phyloP scores from a whole-genome alignment of 2,888 invertebrate species.

The Lypha dubia region DNA sequence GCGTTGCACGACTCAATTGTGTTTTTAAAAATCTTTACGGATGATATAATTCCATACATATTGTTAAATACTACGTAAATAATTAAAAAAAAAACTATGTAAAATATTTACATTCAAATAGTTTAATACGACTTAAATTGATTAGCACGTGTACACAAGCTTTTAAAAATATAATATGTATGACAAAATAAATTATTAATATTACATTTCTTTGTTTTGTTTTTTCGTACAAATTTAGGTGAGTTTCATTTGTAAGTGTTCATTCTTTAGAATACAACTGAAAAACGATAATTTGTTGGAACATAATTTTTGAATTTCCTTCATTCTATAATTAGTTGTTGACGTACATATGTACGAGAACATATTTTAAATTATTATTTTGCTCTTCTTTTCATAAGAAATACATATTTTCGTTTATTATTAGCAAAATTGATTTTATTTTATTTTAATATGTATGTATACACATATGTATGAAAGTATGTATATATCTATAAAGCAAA shows the following conservation, averaged over 20 bases:
- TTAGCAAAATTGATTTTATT: background rate
- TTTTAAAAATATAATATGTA: background rate
- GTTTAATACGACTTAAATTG: slow-evolving; percentile 37
- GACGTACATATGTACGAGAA: too few relatives aligned
- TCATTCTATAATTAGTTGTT: slow-evolving; percentile 8
- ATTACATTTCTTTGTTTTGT: background rate
- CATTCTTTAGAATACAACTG: background rate
- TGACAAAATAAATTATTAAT: slow-evolving; percentile 5
- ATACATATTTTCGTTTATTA: background rate
- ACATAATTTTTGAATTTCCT: slow-evolving; percentile 19
- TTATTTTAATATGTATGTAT: too few relatives aligned
- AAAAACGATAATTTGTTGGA: slow-evolving; percentile 2
- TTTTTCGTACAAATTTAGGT: background rate
- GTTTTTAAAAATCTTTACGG: background rate
- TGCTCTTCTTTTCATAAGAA: background rate
- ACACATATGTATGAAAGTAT: too few relatives aligned
- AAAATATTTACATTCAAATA: slow-evolving; percentile 14
- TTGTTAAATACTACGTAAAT: slow-evolving; percentile 12
- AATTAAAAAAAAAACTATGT: slow-evolving; percentile 7
- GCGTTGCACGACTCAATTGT: slow-evolving; percentile 11
- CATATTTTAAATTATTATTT: background rate
- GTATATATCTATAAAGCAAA: too few relatives aligned
- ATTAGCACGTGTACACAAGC: slow-evolving; percentile 11
- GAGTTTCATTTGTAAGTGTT: slow-evolving; percentile 21
- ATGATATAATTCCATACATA: background rate